Conservation (phyloP, 2,888 invertebrate species). For the Nemotelus nigrinus region DNA sequence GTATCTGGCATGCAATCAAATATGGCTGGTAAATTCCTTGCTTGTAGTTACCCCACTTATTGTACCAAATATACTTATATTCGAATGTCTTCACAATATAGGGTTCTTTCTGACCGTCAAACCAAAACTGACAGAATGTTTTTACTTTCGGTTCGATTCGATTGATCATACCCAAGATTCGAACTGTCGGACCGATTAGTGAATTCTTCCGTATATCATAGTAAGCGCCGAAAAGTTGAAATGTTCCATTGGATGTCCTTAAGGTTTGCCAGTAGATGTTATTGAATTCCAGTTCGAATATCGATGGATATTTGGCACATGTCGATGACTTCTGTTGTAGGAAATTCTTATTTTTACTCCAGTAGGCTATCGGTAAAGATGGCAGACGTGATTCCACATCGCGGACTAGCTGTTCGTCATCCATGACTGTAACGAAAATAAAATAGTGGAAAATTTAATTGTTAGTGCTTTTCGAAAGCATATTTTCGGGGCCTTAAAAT, state of each 20-base stretch:
- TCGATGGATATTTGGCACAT: slow-evolving; percentile 86
- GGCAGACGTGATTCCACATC: slow-evolving; percentile 84
- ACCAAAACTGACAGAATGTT: slow-evolving; percentile 91
- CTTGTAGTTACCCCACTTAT: slow-evolving; percentile 93
- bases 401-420: slow-evolving; percentile 78
- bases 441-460: neutral
- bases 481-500: no score
- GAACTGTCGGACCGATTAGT: slow-evolving; percentile 81
- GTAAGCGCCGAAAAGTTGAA: slow-evolving; percentile 90
- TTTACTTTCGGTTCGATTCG: slow-evolving; percentile 84
- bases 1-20: slow-evolving; percentile 87
- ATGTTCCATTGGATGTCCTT: slow-evolving; percentile 84
- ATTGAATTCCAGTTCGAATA: slow-evolving; percentile 91
- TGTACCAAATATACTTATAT: slow-evolving; percentile 94
- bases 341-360: slow-evolving; percentile 81
- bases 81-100: slow-evolving; percentile 84
- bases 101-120: slow-evolving; percentile 83
- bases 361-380: slow-evolving; percentile 85
- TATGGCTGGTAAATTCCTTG: slow-evolving; percentile 92
- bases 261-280: slow-evolving; percentile 94
- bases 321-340: slow-evolving; percentile 70
- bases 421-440: slow-evolving; percentile 58
- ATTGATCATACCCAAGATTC: slow-evolving; percentile 89
- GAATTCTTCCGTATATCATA: slow-evolving; percentile 83
- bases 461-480: neutral